Percentiles rank a stretch among this genome's conserved stretches.
Evolutionary conservation across 2,888 invertebrate genomes (phyloP).

Genomic region (Notodonta dromedarius): DNA sequence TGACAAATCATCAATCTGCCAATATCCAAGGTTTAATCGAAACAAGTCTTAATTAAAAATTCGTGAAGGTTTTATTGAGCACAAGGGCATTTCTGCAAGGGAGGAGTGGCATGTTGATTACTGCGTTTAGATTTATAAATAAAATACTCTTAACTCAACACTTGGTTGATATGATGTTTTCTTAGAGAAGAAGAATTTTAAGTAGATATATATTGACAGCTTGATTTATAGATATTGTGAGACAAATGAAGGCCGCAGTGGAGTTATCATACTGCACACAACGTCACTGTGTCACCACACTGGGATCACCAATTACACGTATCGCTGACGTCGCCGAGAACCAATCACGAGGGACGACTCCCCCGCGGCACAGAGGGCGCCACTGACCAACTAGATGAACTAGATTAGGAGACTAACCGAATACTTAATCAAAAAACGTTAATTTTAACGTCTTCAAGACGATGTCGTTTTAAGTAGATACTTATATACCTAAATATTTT

Average conservation of each 20-base stretch:
- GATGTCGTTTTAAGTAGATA: too few species aligned
- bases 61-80: background rate
- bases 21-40: background rate
- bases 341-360: conserved; percentile 28
- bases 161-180: too few species aligned
- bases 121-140: too few species aligned
- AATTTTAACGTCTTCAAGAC: too few species aligned
- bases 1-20: background rate
- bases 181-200: too few species aligned
- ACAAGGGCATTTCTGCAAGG: background rate
- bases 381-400: conserved; percentile 10
- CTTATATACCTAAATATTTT: too few species aligned
- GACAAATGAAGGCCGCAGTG: background rate
- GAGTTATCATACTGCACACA: conserved; percentile 5
- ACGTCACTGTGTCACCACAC: conserved; percentile 11
- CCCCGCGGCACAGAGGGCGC: conserved; percentile 25
- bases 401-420: conserved; percentile 12
- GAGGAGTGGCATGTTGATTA: background rate
- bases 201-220: too few species aligned
- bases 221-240: too few species aligned
- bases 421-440: background rate
- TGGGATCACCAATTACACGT: conserved; percentile 36
- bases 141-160: too few species aligned
- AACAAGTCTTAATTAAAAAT: background rate
- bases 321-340: conserved; percentile 32